Conservation (phyloP, 2,797 vertebrate species). For the Peromyscus nudipes region DNA sequence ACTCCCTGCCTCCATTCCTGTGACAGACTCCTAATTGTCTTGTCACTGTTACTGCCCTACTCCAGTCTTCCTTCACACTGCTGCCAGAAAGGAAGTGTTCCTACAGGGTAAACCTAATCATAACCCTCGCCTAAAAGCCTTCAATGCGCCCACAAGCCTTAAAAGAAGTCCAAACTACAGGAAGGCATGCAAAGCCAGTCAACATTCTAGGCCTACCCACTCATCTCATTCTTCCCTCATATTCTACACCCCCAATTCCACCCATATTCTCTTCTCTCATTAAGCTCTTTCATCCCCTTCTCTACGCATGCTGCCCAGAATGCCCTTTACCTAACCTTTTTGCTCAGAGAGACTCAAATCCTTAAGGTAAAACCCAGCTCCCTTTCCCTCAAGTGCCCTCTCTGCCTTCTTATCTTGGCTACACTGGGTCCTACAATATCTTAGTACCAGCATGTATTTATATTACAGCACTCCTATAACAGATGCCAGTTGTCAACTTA, state of each 20-base stretch:
- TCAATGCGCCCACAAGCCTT: conserved; percentile 18
- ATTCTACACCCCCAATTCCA: not conserved
- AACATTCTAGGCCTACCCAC: conserved; percentile 2
- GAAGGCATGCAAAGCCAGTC: not conserved
- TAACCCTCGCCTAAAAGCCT: conserved; percentile 10
- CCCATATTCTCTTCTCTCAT: not conserved
- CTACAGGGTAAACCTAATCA: conserved; percentile 32
- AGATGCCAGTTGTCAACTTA: not conserved
- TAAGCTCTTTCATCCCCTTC: not conserved
- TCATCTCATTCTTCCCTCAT: conserved; percentile 16
- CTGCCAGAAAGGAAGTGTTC: conserved; percentile 15
- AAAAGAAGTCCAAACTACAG: conserved; percentile 46
- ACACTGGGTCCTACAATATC: not conserved
- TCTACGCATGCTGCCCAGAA: conserved; percentile 18
- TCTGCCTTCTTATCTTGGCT: not conserved
- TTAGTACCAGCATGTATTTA: not conserved
- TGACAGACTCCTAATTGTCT: not conserved
- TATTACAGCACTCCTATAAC: not conserved
- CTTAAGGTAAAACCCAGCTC: conserved; percentile 35
- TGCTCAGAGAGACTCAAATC: conserved; percentile 9
- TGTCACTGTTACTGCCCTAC: not conserved
- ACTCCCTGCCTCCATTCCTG: conserved; percentile 12
- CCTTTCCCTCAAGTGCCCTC: not conserved
- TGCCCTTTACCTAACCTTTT: not conserved
- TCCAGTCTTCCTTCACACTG: not conserved